Evolutionary conservation across 2,888 invertebrate species (phyloP).

Genomic region (Drosophila meridionalis): DNA sequence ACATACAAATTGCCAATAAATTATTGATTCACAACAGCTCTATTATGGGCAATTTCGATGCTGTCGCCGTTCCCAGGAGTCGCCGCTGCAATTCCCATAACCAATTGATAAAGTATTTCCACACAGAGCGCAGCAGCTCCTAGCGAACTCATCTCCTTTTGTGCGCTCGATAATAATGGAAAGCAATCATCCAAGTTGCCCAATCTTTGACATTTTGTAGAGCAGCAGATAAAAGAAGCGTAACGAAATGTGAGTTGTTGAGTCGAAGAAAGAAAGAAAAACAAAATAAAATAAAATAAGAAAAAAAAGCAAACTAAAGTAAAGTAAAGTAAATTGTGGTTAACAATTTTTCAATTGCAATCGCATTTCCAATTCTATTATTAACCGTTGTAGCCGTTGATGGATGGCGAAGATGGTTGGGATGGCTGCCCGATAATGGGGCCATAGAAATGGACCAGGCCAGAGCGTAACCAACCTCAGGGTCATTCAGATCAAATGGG

Average conservation of each 20-base stretch:
- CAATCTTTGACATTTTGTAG: slow-evolving; percentile 67
- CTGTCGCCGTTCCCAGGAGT: slow-evolving; percentile 8
- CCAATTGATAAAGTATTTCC: slow-evolving; percentile 29
- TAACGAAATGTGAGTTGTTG: slow-evolving; percentile 28
- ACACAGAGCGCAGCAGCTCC: slow-evolving; percentile 26
- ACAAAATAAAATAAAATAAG: not conserved
- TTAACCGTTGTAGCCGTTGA: slow-evolving; percentile 57
- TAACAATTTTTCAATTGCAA: slow-evolving; percentile 72
- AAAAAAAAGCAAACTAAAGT: not conserved
- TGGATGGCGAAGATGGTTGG: slow-evolving; percentile 45
- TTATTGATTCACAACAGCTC: slow-evolving; percentile 11
- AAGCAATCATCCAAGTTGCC: slow-evolving; percentile 53
- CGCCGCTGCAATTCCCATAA: slow-evolving; percentile 19
- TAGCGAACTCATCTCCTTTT: slow-evolving; percentile 42
- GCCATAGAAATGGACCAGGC: slow-evolving; percentile 20
- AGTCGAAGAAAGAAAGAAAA: not conserved
- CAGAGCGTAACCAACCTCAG: slow-evolving; percentile 44
- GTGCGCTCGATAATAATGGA: slow-evolving; percentile 23
- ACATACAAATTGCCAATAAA: slow-evolving; percentile 1
- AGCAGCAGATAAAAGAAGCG: slow-evolving; percentile 37
- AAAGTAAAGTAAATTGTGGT: slow-evolving; percentile 54
- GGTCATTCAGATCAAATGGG: slow-evolving; percentile 70
- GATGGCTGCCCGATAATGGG: slow-evolving; percentile 12
- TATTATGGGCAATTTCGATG: not conserved
- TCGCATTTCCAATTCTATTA: slow-evolving; percentile 65